Conservation (phyloP, 2,113 vertebrate genomes). For the Oryzias woworae region DNA sequence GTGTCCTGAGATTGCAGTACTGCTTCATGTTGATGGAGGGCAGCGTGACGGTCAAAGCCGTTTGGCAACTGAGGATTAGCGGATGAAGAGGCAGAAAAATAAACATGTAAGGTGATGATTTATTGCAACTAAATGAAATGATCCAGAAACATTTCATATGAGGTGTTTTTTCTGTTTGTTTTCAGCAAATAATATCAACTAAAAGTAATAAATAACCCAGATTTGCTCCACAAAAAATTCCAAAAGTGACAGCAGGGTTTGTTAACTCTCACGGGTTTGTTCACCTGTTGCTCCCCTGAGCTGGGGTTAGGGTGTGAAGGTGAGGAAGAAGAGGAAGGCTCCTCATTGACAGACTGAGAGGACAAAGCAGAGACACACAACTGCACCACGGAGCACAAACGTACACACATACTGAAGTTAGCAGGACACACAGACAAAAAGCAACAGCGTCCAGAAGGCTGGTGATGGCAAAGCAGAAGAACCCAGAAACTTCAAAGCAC, state of each 20-base stretch:
- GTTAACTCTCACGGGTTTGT: constrained; percentile 9
- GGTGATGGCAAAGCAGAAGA: background rate
- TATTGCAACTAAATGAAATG: background rate
- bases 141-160: background rate
- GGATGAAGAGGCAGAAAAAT: constrained; percentile 40
- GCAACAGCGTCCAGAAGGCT: background rate
- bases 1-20: constrained; percentile 77
- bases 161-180: background rate
- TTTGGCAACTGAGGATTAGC: constrained; percentile 85
- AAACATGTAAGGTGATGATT: constrained; percentile 6
- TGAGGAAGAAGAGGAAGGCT: constrained; percentile 79
- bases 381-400: background rate
- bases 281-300: constrained; percentile 55
- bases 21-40: constrained; percentile 76
- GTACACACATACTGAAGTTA: background rate
- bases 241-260: background rate
- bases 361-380: constrained; percentile 74
- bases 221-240: background rate
- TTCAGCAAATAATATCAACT: background rate
- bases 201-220: too few species aligned
- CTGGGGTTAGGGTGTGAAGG: constrained; percentile 62
- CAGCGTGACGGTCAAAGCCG: constrained; percentile 83
- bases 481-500: background rate
- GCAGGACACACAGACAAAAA: background rate
- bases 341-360: constrained; percentile 90